Percentiles rank a stretch among this genome's conserved stretches.
Conservation (phyloP, 2,888 invertebrate genomes). For the Troglohyphantes excavatus region DNA sequence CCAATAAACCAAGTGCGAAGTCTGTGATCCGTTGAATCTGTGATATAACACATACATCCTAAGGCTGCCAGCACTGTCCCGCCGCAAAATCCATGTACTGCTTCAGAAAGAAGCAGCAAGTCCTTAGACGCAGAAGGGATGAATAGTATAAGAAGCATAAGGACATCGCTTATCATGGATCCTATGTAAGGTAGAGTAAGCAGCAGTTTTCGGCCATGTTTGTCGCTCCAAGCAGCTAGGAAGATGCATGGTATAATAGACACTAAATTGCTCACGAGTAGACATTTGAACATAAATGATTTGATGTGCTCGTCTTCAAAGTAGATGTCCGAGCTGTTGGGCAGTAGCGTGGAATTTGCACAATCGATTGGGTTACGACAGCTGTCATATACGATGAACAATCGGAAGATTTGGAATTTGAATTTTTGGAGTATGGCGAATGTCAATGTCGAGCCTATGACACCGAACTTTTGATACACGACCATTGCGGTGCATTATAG, state of each 20-base stretch:
- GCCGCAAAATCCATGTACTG: constrained; percentile 47
- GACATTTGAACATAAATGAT: constrained; percentile 10
- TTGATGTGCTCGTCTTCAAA: constrained; percentile 32
- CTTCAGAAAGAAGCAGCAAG: constrained; percentile 25
- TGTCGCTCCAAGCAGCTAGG: constrained; percentile 57
- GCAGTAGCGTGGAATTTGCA: constrained; percentile 13
- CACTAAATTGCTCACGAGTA: constrained; percentile 43
- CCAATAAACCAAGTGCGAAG: constrained; percentile 42
- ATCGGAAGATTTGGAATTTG: constrained; percentile 46
- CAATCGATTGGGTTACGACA: not conserved
- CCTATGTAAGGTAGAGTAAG: constrained; percentile 42
- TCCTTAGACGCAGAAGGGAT: constrained; percentile 11
- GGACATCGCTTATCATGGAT: constrained; percentile 12
- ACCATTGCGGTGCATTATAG: constrained; percentile 32
- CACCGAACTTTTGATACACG: constrained; percentile 56
- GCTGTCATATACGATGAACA: constrained; percentile 46
- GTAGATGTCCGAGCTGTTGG: constrained; percentile 14
- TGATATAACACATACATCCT: constrained; percentile 60
- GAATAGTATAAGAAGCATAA: constrained; percentile 17
- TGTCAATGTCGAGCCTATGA: constrained; percentile 21
- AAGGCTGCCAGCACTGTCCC: constrained; percentile 29
- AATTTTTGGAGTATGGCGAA: constrained; percentile 42
- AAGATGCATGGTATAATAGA: constrained; percentile 36
- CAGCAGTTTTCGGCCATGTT: constrained; percentile 48
- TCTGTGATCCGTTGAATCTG: constrained; percentile 53